Base-by-base conservation (phyloP, 2,797 vertebrate species). In the Pteropus rufus region DNA sequence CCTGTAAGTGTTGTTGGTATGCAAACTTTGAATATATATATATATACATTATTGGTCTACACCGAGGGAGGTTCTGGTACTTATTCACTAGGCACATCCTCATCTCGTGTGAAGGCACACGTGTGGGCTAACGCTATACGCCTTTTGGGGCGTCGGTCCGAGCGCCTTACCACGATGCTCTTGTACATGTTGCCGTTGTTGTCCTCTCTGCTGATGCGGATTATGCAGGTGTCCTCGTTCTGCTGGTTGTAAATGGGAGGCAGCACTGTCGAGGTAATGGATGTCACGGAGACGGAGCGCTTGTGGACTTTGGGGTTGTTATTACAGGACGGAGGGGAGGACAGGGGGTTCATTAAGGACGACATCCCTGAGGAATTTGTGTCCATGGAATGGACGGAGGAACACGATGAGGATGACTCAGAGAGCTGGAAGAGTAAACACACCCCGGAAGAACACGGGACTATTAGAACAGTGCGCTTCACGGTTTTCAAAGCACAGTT, bases 101-200 rank as follows among this genome's bases (percentile, higher is more conserved):
- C 41, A 2, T 36, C 21, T 14, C 5, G 21, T 10, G 49, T 4
- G 26, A 31, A 44, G 0, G 4, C 9, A 3, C 0, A 0, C 0
- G 19, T 0, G 3, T 0, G 2, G 0, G 21, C 64, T 10, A 10
- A 1, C 0, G 0, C 0, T 15, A 10, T 2, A 0, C 0, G 1
- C 0, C 1, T 1, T 19, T 0, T 9, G 34, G 75, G 29, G 0
- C 0, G 29, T 2, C 0, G 0, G 18, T 9, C 62, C 3, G 9
- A 2, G 18, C 1, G 5, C 39, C 98, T 98, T 94, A 99, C 99
- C 99, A 99, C 92, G 81, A 99, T 99, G 98, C 99, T 99, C 98
- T 99, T 99, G 98, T 99, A 99, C 97, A 99, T 98, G 52, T 99
- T 99, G 31, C 99, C 99, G 0, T 99, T 99, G 97, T 98, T 98